A percentile compares a stretch with the other conserved stretches of the same genome.
Conservation (phyloP, 2,888 invertebrate genomes). For the Drosophila kambysellisi region DNA sequence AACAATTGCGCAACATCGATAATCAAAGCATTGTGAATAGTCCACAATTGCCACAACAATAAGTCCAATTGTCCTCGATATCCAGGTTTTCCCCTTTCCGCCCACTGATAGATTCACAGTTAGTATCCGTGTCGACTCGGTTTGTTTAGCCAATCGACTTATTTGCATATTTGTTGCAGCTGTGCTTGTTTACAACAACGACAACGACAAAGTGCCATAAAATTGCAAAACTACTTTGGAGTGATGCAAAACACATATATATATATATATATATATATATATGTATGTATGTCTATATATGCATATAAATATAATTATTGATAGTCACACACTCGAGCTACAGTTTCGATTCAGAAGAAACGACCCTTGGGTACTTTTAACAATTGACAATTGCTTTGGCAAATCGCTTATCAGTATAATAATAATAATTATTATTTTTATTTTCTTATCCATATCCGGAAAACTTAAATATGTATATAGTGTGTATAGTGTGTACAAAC, state of each 20-base stretch:
- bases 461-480: slow-evolving; percentile 5
- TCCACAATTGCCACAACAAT: slow-evolving; percentile 19
- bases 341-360: neutral
- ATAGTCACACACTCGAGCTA: neutral
- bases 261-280: neutral
- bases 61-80: slow-evolving; percentile 13
- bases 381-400: slow-evolving; percentile 19
- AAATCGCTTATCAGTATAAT: slow-evolving; percentile 32
- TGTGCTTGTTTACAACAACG: slow-evolving; percentile 65
- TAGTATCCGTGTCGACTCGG: slow-evolving; percentile 8
- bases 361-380: neutral
- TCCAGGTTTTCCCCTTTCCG: neutral
- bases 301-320: slow-evolving; percentile 1
- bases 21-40: neutral
- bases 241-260: neutral
- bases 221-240: slow-evolving; percentile 23
- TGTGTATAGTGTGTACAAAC: slow-evolving; percentile 7
- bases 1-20: slow-evolving; percentile 2
- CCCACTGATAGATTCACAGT: neutral
- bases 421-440: slow-evolving; percentile 19
- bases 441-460: slow-evolving; percentile 57
- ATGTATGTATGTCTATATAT: too few relatives aligned
- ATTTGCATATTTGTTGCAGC: slow-evolving; percentile 78
- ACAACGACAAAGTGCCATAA: slow-evolving; percentile 43
- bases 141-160: slow-evolving; percentile 17